phyloP scores from a whole-genome alignment of 2,797 vertebrate species.

The Malurus leucopterus region DNA sequence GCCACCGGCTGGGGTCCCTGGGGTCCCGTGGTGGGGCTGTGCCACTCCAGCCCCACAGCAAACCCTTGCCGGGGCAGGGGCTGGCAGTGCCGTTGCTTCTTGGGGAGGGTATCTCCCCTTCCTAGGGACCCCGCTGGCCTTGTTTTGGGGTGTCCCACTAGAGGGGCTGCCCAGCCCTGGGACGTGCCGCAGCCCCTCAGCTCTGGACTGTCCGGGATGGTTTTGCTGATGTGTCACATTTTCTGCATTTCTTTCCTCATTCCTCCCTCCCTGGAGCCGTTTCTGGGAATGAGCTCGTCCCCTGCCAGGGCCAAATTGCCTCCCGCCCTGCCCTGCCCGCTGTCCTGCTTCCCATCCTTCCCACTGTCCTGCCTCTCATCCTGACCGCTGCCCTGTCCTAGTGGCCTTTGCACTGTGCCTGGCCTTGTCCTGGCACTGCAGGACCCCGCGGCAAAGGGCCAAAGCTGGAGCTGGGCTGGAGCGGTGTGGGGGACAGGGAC shows the following conservation, averaged over 20 bases:
- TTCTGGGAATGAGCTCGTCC: background rate
- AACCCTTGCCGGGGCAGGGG: background rate
- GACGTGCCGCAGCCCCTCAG: accelerated
- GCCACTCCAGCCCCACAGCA: background rate
- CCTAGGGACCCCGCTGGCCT: accelerated
- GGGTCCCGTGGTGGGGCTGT: accelerated
- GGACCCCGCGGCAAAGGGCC: background rate
- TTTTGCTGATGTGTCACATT: conserved; percentile 48
- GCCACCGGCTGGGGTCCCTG: accelerated
- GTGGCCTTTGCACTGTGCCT: background rate
- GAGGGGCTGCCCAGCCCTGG: background rate
- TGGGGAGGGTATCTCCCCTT: accelerated
- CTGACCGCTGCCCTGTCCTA: background rate
- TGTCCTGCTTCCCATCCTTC: background rate
- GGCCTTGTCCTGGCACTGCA: background rate
- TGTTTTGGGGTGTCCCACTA: background rate
- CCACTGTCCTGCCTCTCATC: background rate
- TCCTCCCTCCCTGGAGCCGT: background rate
- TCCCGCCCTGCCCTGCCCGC: background rate
- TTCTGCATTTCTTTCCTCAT: conserved; percentile 25
- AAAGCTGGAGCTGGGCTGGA: background rate
- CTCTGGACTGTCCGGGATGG: background rate
- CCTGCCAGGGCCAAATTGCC: background rate
- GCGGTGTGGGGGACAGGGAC: accelerated
- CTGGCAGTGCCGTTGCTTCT: background rate